Evolutionary conservation across 2,888 invertebrate species (phyloP).

Genomic region (Conistra vaccinii): DNA sequence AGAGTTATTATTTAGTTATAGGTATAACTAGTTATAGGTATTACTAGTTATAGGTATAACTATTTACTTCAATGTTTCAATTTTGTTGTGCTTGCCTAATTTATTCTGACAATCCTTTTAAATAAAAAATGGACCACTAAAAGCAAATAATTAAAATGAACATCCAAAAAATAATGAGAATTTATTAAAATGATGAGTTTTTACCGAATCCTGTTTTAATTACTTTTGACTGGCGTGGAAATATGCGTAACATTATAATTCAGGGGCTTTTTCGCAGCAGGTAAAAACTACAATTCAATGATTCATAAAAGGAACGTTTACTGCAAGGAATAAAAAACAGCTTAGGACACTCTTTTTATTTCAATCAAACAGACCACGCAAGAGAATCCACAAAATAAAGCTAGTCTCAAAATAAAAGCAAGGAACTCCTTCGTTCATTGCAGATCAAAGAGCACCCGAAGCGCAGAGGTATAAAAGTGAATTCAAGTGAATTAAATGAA

Average conservation of each 20-base stretch:
- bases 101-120: slow-evolving; percentile 5
- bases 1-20: no score
- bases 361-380: not conserved
- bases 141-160: slow-evolving; percentile 28
- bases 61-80: no score
- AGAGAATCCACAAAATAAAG: slow-evolving; percentile 4
- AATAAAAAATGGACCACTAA: not conserved
- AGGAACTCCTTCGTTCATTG: slow-evolving; percentile 24
- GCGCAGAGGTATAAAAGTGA: not conserved
- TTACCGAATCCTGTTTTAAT: slow-evolving; percentile 49
- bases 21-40: no score
- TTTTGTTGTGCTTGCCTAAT: not conserved
- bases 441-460: slow-evolving; percentile 24
- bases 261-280: not conserved
- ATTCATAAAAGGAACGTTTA: not conserved
- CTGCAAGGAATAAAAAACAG: not conserved
- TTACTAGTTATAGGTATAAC: no score
- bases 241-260: slow-evolving; percentile 1
- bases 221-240: slow-evolving; percentile 39
- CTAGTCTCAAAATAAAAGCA: not conserved
- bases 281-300: not conserved
- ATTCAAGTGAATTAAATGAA: slow-evolving; percentile 36
- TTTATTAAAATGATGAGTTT: slow-evolving; percentile 44
- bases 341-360: not conserved
- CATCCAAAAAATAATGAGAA: slow-evolving; percentile 37